Percentiles rank a stretch among this genome's conserved stretches.
phyloP scores from a whole-genome alignment of 2,113 vertebrate species.

The Cyprinodon brontotheroides region DNA sequence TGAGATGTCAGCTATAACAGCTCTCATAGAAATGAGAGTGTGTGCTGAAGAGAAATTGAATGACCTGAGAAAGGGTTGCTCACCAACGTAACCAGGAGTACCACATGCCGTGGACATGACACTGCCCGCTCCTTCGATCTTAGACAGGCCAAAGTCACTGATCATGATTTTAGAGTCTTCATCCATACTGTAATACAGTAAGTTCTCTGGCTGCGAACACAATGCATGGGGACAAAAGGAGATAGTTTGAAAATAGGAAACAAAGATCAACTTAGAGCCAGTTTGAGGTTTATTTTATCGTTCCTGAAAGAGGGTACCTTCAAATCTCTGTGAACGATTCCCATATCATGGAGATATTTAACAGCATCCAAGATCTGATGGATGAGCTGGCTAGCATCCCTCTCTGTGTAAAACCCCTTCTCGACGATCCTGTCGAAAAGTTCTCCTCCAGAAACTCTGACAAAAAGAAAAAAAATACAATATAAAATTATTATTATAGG shows the following conservation, averaged over 20 bases:
- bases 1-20: conserved; percentile 43
- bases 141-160: conserved; percentile 78
- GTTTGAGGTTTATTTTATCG: background rate
- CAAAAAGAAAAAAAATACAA: background rate
- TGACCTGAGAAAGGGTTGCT: conserved; percentile 36
- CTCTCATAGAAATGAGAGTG: conserved; percentile 34
- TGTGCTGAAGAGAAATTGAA: conserved; percentile 1
- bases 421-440: conserved; percentile 98
- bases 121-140: conserved; percentile 73
- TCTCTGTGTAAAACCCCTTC: conserved; percentile 97
- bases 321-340: conserved; percentile 94
- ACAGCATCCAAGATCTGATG: conserved; percentile 95
- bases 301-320: conserved; percentile 81
- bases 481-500: background rate
- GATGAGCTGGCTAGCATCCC: conserved; percentile 96
- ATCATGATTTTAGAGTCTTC: conserved; percentile 80
- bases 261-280: background rate
- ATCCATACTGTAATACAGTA: conserved; percentile 78
- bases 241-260: background rate
- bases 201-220: conserved; percentile 73
- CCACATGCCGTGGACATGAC: conserved; percentile 80
- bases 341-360: conserved; percentile 95
- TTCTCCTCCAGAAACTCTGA: conserved; percentile 93
- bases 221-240: conserved; percentile 13
- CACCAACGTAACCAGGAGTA: conserved; percentile 78